Conservation (phyloP, 2,113 vertebrate species). For the Puma concolor region DNA sequence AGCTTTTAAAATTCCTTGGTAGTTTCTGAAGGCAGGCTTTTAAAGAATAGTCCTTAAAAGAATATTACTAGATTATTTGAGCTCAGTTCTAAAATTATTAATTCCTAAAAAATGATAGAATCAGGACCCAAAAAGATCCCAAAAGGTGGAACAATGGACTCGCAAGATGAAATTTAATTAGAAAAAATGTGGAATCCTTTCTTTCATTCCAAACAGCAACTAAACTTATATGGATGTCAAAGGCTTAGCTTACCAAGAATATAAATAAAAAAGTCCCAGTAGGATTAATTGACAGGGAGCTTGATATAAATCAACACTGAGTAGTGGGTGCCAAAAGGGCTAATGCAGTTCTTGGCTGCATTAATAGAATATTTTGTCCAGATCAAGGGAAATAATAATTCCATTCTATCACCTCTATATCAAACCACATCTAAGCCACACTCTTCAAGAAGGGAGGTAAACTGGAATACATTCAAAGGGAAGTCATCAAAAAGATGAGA, state of each 20-base stretch:
- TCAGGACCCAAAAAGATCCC: not conserved
- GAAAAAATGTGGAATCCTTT: not conserved
- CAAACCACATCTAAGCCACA: slow-evolving; percentile 43
- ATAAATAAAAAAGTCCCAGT: slow-evolving; percentile 46
- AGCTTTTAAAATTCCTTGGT: not conserved
- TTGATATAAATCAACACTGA: slow-evolving; percentile 71
- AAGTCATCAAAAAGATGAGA: not conserved
- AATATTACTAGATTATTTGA: slow-evolving; percentile 22
- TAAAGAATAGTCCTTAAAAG: slow-evolving; percentile 20
- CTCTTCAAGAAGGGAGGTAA: slow-evolving; percentile 58
- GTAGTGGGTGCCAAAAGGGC: slow-evolving; percentile 61
- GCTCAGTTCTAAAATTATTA: not conserved
- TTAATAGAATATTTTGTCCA: slow-evolving; percentile 69
- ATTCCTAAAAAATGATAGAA: slow-evolving; percentile 20
- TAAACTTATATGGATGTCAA: slow-evolving; percentile 19
- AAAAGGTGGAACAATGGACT: not conserved
- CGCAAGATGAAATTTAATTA: slow-evolving; percentile 33
- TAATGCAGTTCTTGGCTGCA: slow-evolving; percentile 78
- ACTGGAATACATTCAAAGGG: slow-evolving; percentile 48
- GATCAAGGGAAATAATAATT: slow-evolving; percentile 73
- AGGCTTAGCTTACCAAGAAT: slow-evolving; percentile 23
- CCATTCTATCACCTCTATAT: slow-evolving; percentile 54
- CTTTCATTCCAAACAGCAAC: slow-evolving; percentile 34
- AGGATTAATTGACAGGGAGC: slow-evolving; percentile 66
- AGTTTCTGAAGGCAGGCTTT: slow-evolving; percentile 19